phyloP scores from a whole-genome alignment of 2,113 vertebrate species.

The Limnothrissa miodon region DNA sequence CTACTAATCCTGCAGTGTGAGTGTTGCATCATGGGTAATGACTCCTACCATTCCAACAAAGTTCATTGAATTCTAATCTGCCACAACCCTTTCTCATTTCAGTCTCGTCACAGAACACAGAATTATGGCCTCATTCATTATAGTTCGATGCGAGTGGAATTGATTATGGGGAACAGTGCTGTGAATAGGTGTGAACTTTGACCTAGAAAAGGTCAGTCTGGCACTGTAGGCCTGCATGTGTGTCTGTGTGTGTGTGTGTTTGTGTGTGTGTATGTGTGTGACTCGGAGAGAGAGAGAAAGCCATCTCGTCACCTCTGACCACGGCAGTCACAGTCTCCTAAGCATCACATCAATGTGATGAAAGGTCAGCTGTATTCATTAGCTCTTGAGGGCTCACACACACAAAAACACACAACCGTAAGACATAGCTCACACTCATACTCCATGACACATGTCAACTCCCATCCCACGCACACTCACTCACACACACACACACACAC shows the following conservation, averaged over 20 bases:
- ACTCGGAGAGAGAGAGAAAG: not conserved
- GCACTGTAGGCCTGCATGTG: not conserved
- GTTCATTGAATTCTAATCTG: not conserved
- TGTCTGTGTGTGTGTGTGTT: not conserved
- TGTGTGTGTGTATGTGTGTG: not conserved
- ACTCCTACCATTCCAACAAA: not conserved
- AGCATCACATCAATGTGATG: not conserved
- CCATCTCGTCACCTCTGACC: constrained; percentile 11
- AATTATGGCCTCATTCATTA: not conserved
- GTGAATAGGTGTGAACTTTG: not conserved
- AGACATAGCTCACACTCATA: not conserved
- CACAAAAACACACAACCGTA: not conserved
- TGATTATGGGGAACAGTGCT: not conserved
- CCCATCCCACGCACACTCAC: not conserved
- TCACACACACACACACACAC: not conserved
- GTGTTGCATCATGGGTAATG: not conserved
- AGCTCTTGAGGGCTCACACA: not conserved
- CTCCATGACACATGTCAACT: not conserved
- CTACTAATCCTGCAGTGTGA: not conserved
- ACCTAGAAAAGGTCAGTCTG: not conserved
- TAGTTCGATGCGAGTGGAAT: not conserved
- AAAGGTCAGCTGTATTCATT: constrained; percentile 8
- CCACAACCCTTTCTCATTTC: no score
- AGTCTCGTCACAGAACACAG: no score
- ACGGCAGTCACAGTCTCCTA: not conserved